Evolutionary conservation across 2,888 invertebrate genomes (phyloP), one percentile per base, ranked within the genome.

Genomic region (Crepidodera aurea): DNA sequence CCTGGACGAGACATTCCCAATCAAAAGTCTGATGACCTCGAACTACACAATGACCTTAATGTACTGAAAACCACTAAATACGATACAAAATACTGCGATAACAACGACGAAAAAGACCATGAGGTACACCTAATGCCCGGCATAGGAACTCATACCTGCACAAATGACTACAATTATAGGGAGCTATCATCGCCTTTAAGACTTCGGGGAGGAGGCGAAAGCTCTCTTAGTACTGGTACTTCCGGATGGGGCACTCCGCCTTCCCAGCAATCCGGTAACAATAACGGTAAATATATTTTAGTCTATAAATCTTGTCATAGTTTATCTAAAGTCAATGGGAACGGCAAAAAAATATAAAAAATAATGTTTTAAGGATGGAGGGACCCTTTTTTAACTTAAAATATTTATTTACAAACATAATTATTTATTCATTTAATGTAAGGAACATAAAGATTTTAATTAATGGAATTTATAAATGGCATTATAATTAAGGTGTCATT

Each of bases 221-320:
- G 89, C 82, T 91, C 92, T 42, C 85, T 92, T 74, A 92, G 90
- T 78, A 88, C 88, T 64, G 84, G 83, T 69, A 88, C 90, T 62
- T 87, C 88, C 61, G 91, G 90, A 69, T 92, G 92, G 92, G 91
- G 91, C 71, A 87, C 90, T 65, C 89, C 91, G 48, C 90, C 90
- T 57, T 82, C 89, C 37, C 86, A 88, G 73, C 88, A 87, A 77
- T 82, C 85, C 69, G 83, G 81, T 71, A 82, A 82, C 67, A 88
- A 86, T 77, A 87, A 86, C 76, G 84, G 85, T 85, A 78, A 81
- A 7, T 44, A 44, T 19, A 29, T 29, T 29, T 25, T 25, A 25
- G 3, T 25, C 25, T 10, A n/a, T 13, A 37, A n/a, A n/a, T n/a
- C n/a, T n/a, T n/a, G n/a, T n/a, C n/a, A n/a, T n/a, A n/a, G n/a